Conservation (phyloP, 2,797 vertebrate genomes). For the Adrianichthys oophorus region DNA sequence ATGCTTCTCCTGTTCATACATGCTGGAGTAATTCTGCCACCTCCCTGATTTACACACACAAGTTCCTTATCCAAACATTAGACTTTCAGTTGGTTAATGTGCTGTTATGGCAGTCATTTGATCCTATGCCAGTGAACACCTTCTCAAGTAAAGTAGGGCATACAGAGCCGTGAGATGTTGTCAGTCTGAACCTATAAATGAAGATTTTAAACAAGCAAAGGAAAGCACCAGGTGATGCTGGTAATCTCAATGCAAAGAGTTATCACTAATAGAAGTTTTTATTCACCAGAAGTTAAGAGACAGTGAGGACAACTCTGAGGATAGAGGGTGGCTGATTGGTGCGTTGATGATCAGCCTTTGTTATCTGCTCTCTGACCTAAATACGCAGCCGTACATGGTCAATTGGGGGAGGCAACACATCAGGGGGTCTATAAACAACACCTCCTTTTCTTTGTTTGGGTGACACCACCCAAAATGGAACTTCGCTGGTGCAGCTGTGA, state of each 20-base stretch:
- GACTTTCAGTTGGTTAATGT: constrained; percentile 24
- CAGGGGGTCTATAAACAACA: constrained; percentile 60
- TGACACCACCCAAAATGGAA: neutral
- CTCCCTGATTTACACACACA: constrained; percentile 26
- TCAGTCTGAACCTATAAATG: too few species aligned
- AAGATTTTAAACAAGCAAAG: too few species aligned
- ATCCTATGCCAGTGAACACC: neutral
- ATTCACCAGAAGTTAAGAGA: constrained; percentile 6
- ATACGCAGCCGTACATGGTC: constrained; percentile 66
- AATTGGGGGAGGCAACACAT: constrained; percentile 63
- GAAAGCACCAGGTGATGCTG: too few species aligned
- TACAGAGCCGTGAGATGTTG: too few species aligned
- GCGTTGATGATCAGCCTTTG: constrained; percentile 54
- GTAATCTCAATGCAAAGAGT: neutral
- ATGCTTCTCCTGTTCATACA: constrained; percentile 64
- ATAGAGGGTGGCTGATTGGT: constrained; percentile 31
- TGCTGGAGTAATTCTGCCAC: constrained; percentile 58
- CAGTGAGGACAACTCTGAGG: constrained; percentile 26
- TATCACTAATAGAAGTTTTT: neutral
- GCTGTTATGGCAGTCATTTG: constrained; percentile 40
- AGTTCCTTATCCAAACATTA: constrained; percentile 14
- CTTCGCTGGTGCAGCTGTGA: neutral
- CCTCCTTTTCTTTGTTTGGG: constrained; percentile 58
- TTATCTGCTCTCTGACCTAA: constrained; percentile 75
- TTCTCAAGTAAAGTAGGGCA: neutral